Percentiles rank a stretch among this genome's conserved stretches.
Evolutionary conservation across 2,797 vertebrate genomes (phyloP).

Genomic region (Streptopelia turtur): DNA sequence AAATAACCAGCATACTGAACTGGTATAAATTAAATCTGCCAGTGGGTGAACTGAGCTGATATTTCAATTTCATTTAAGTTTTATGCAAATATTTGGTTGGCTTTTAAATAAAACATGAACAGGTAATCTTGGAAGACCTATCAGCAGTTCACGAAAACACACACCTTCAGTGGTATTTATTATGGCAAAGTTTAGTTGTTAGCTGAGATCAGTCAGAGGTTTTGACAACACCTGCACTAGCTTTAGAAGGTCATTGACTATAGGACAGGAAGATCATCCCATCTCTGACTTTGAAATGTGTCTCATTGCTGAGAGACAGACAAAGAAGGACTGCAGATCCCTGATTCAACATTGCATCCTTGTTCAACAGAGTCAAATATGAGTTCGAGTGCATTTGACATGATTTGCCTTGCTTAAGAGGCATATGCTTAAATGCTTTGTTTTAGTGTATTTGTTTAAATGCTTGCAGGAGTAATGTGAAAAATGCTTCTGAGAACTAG

Average conservation of each 20-base stretch:
- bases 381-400: background rate
- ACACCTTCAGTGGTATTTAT: background rate
- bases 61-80: background rate
- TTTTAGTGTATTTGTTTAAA: background rate
- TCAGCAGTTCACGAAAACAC: background rate
- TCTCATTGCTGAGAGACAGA: background rate
- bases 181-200: accelerated
- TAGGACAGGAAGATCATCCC: background rate
- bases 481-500: background rate
- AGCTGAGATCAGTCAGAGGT: background rate
- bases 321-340: background rate
- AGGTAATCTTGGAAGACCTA: background rate
- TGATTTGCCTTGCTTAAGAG: background rate
- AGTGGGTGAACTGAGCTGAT: background rate
- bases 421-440: background rate
- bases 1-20: background rate
- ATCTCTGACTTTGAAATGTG: background rate
- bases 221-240: background rate
- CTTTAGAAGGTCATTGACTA: background rate
- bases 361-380: background rate
- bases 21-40: background rate
- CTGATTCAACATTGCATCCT: background rate
- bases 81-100: background rate
- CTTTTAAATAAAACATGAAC: background rate
- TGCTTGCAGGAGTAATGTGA: background rate